Evolutionary conservation across 1,140 invertebrate species (phyloP).

Genomic region (Drosophila kohkoa): DNA sequence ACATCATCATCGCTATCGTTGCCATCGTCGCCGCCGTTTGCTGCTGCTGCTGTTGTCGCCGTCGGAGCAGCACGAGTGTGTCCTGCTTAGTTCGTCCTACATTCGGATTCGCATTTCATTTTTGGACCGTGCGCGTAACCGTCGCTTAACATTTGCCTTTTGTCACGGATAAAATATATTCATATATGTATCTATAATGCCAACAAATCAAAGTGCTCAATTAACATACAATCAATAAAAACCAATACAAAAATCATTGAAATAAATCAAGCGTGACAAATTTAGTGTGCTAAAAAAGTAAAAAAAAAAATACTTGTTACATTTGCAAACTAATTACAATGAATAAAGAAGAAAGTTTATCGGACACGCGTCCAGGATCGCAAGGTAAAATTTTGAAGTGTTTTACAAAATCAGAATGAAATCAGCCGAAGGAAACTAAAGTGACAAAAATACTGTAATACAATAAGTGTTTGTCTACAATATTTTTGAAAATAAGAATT

Average conservation of each 20-base stretch:
- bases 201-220: constrained; percentile 10
- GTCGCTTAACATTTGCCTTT: constrained; percentile 30
- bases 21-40: constrained; percentile 44
- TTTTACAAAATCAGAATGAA: background rate
- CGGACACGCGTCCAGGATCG: constrained; percentile 69
- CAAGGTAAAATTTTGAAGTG: constrained; percentile 63
- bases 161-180: constrained; percentile 4
- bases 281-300: background rate
- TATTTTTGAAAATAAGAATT: too few species aligned
- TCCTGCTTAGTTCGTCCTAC: constrained; percentile 17
- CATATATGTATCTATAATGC: constrained; percentile 11
- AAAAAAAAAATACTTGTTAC: background rate
- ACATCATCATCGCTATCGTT: constrained; percentile 71
- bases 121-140: constrained; percentile 37
- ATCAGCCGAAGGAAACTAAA: background rate
- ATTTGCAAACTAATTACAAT: constrained; percentile 22
- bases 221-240: background rate
- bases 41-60: constrained; percentile 35
- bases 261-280: constrained; percentile 15
- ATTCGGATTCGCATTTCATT: constrained; percentile 5
- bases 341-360: constrained; percentile 74
- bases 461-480: too few species aligned
- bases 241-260: background rate
- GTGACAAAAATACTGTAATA: background rate
- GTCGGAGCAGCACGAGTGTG: constrained; percentile 8